Evolutionary conservation across 2,797 vertebrate genomes (phyloP), one percentile per base, ranked within the genome.

Genomic region (Sarcoramphus papa): DNA sequence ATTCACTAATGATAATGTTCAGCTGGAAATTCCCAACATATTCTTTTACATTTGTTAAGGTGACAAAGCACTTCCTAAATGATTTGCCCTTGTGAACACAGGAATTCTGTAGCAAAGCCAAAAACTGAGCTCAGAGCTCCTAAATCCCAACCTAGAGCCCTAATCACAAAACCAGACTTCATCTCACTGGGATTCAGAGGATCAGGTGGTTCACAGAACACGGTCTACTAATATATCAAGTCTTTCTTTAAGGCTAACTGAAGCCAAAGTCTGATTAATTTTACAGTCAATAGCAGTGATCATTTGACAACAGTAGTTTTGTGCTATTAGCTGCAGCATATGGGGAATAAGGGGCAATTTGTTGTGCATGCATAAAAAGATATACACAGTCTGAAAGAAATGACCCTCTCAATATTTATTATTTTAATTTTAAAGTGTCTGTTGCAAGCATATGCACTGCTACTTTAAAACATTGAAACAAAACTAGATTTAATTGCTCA

Each of bases 211-310:
- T 93, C 84, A 70, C 84, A 95, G 59, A 91, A 87, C 73, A 85
- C 1, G 0, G 17, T 25, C 84, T 63, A 43, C 68, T 76, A 80
- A 92, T 64, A 88, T 14, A 50, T 85, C 85, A 91, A 56, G 51
- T 35, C 56, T 72, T 95, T 95, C 90, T 92, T 91, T 74, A 92
- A 97, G 54, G 33, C 50, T 59, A 87, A 92, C 57, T 51, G 68
- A 96, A 95, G 59, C 79, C 91, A 81, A 91, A 94, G 72, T 85
- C 85, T 92, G 81, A 96, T 94, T 94, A 94, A 89, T 96, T 95
- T 96, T 91, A 88, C 80, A 96, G 82, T 76, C 79, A 93, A 82
- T 37, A 89, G 82, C 76, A 96, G 81, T 43, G 53, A 97, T 92
- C 90, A 93, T 60, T 89, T 89, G 76, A 95, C 85, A 93, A 89